Evolutionary conservation across 2,797 vertebrate species (phyloP).

Genomic region (Myotis vivesi): DNA sequence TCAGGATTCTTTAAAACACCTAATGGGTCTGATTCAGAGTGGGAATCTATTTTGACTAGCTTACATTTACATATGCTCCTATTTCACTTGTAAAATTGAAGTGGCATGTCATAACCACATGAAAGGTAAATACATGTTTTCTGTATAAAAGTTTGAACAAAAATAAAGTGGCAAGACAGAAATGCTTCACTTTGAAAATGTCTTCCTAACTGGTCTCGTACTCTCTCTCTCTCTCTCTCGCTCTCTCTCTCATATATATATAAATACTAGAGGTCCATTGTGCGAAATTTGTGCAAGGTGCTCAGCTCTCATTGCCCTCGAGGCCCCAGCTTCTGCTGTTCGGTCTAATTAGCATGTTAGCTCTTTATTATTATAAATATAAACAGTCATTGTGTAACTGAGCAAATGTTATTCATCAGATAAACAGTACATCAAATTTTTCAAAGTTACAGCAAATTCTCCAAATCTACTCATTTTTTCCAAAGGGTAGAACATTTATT

Average conservation of each 20-base stretch:
- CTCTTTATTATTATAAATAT: not conserved
- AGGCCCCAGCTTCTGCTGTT: no score
- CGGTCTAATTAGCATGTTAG: no score
- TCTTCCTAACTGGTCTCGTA: not conserved
- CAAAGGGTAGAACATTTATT: not conserved
- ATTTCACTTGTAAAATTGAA: not conserved
- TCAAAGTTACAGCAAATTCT: slow-evolving; percentile 27
- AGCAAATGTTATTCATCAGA: not conserved
- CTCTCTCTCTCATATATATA: not conserved
- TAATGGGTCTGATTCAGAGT: not conserved
- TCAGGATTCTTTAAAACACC: not conserved
- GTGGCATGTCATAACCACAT: not conserved
- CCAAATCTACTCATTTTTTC: slow-evolving; percentile 22
- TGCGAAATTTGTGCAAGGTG: no score
- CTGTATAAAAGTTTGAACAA: not conserved
- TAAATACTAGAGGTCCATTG: not conserved
- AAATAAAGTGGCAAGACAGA: slow-evolving; percentile 10
- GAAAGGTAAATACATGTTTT: slow-evolving; percentile 29
- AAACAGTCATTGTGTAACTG: slow-evolving; percentile 9
- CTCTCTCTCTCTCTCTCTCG: not conserved
- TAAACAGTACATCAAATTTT: slow-evolving; percentile 42
- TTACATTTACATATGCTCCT: not conserved
- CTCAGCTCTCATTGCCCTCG: no score
- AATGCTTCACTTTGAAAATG: slow-evolving; percentile 3
- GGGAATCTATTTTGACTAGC: not conserved